Evolutionary conservation across 2,113 vertebrate species (phyloP).

Genomic region (Heterotis niloticus): DNA sequence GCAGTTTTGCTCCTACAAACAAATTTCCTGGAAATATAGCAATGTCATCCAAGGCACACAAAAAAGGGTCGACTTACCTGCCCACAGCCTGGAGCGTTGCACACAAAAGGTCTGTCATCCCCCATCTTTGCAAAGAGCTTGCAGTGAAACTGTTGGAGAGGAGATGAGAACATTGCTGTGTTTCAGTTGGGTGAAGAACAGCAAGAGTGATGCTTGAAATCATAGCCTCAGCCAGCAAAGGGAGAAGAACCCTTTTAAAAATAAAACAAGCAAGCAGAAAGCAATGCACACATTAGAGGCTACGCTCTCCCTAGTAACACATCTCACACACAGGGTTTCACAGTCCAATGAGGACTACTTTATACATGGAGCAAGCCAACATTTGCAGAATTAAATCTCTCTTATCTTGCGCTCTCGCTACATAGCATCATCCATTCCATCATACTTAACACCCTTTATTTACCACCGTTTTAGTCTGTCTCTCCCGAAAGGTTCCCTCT

Average conservation of each 20-base stretch:
- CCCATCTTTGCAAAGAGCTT: conserved; percentile 83
- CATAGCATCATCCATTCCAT: not conserved
- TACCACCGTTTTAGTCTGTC: not conserved
- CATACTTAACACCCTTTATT: not conserved
- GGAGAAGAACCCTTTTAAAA: conserved; percentile 65
- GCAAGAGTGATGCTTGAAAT: conserved; percentile 56
- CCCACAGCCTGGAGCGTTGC: conserved; percentile 89
- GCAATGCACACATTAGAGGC: conserved; percentile 54
- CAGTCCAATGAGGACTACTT: conserved; percentile 55
- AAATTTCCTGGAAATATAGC: conserved; percentile 28
- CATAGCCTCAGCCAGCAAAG: conserved; percentile 57
- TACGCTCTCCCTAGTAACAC: conserved; percentile 69
- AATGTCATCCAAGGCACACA: conserved; percentile 36
- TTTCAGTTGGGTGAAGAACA: conserved; percentile 46
- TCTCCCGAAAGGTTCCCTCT: not conserved
- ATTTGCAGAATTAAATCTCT: conserved; percentile 53
- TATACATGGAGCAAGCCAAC: conserved; percentile 40
- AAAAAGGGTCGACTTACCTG: conserved; percentile 76
- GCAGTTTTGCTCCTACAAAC: not conserved
- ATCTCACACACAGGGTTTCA: conserved; percentile 60
- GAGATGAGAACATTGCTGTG: conserved; percentile 64
- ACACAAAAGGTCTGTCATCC: conserved; percentile 97
- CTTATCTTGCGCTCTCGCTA: conserved; percentile 31
- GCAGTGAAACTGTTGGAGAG: conserved; percentile 67
- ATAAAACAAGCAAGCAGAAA: conserved; percentile 63